Evolutionary conservation across 2,113 vertebrate genomes (phyloP).

Genomic region (Zootoca vivipara): DNA sequence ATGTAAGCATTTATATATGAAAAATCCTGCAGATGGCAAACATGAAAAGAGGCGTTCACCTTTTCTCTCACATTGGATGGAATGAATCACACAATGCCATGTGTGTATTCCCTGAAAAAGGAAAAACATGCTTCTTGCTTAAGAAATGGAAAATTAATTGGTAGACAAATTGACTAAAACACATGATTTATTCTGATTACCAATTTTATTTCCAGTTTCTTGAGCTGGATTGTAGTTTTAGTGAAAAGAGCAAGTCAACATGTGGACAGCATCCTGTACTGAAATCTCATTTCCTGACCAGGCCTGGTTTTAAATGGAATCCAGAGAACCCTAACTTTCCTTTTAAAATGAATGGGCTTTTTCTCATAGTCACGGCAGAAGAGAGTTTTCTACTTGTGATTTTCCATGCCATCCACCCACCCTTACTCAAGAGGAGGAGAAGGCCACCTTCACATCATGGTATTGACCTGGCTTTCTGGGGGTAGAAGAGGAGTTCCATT

Average conservation of each 20-base stretch:
- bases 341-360: background rate
- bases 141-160: background rate
- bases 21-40: background rate
- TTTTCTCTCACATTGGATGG: background rate
- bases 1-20: background rate
- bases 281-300: background rate
- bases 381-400: background rate
- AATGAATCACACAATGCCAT: background rate
- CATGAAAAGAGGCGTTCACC: background rate
- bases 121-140: background rate
- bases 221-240: background rate
- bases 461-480: no score
- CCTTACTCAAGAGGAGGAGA: background rate
- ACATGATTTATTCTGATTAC: background rate
- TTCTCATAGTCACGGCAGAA: background rate
- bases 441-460: background rate
- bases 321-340: background rate
- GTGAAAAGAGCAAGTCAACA: background rate
- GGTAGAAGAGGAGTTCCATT: no score
- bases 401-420: background rate
- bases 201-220: background rate
- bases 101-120: background rate
- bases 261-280: background rate
- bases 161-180: background rate
- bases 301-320: background rate